Base-by-base conservation (phyloP, 2,888 invertebrate species). In the Sinodicranocentrus sp. region DNA sequence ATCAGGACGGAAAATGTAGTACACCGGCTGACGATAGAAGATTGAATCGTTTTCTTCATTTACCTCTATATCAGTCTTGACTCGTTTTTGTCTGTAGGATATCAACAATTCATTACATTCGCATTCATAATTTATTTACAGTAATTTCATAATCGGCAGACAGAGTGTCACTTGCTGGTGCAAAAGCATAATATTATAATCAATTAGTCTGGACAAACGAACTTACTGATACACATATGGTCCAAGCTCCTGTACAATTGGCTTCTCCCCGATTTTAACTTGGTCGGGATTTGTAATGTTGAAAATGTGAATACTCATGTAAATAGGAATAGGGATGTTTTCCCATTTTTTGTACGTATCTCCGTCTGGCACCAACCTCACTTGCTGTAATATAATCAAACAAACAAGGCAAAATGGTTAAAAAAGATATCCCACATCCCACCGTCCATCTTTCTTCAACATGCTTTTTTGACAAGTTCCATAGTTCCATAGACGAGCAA, bases 201-300 rank as follows among this genome's bases (percentile, higher is more conserved):
- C 19, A 1, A 19, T 1, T 1, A 19, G 52, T 52, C 17, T 52
- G 15, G 10, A 10, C 10, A 10, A 10, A 19, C 25, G 17, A 33
- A 76, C 82, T 86, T 68, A 86, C 86, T 83, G 76, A 52, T 86
- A 86, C 33, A 83, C 84, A 48, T 85, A 86, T n/a, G 86, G 86
- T 8, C 86, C 86, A 6, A 85, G 28, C 67, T 86, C 77, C 26
- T 84, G 43, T 2, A 86, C 26, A 28, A 75, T 76, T 2, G 86
- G 86, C 2, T 15, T 61, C 52, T 73, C 78, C 39, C 86, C 86
- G 17, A 21, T 52, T 2, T 76, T 43, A 17, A 86, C 78, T 26
- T 85, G 77, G 1, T 84, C 73, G n/a, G 82, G 75, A 73, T 86
- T 86, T 1, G 86, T 86, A n/a, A 86, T 61, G 54, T 84, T 85